phyloP scores from a whole-genome alignment of 2,888 invertebrate species.

The Drosophila nr. perissopoda region DNA sequence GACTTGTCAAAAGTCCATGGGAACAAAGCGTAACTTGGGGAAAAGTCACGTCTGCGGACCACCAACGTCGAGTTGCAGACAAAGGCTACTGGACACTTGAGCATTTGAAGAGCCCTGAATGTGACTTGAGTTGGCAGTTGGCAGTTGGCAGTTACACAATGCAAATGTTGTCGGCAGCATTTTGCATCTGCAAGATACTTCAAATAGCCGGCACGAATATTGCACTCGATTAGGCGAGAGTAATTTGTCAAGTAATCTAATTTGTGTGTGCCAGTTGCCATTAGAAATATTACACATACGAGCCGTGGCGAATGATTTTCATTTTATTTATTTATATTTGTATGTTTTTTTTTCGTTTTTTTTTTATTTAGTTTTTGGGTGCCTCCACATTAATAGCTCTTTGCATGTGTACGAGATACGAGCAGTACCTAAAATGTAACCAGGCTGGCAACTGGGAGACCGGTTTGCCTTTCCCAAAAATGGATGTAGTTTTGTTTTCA shows the following conservation, averaged over 20 bases:
- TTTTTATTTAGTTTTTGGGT: constrained; percentile 18
- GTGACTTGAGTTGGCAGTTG: constrained; percentile 43
- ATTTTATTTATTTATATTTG: constrained; percentile 3
- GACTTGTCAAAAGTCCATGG: constrained; percentile 3
- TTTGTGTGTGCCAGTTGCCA: constrained; percentile 38
- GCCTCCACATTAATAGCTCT: constrained; percentile 29
- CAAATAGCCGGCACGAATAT: constrained; percentile 16
- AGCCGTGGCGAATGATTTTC: constrained; percentile 18
- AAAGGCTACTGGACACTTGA: constrained; percentile 13
- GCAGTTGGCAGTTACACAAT: constrained; percentile 37
- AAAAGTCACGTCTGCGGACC: constrained; percentile 1
- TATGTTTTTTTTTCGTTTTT: neutral
- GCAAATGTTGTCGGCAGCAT: constrained; percentile 4
- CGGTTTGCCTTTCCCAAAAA: constrained; percentile 78
- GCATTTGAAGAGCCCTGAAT: constrained; percentile 40
- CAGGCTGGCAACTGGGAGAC: constrained; percentile 65
- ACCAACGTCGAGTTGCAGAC: constrained; percentile 1
- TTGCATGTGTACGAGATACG: constrained; percentile 24
- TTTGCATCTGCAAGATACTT: constrained; percentile 20
- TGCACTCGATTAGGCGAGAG: constrained; percentile 16
- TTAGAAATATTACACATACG: constrained; percentile 62
- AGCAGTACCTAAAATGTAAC: constrained; percentile 59
- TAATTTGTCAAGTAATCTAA: constrained; percentile 57
- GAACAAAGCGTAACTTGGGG: constrained; percentile 2
- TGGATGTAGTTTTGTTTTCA: constrained; percentile 36